Conservation (phyloP, 2,888 invertebrate species). For the Brachycybe producta region DNA sequence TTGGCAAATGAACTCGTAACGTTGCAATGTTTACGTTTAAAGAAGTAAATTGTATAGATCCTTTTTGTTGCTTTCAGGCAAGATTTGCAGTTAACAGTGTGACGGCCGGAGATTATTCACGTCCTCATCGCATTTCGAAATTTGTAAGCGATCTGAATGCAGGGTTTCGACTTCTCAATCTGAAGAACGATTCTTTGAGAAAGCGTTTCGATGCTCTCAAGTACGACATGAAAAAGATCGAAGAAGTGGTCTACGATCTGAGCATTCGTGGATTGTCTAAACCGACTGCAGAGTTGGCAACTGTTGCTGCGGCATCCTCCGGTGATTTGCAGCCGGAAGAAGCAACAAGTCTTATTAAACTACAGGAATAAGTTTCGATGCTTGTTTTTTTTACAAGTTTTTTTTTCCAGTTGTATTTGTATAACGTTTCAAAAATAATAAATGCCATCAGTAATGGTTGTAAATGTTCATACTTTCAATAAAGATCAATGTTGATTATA, state of each 20-base stretch:
- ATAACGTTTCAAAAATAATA: too few species aligned
- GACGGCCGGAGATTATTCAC: slow-evolving; percentile 59
- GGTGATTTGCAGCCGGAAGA: too few species aligned
- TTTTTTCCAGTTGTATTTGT: too few species aligned
- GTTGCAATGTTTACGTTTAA: not conserved
- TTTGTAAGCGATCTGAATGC: slow-evolving; percentile 78
- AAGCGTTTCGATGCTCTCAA: slow-evolving; percentile 38
- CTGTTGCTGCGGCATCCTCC: too few species aligned
- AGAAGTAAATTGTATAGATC: not conserved
- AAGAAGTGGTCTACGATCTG: slow-evolving; percentile 78
- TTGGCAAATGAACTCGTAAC: slow-evolving; percentile 54
- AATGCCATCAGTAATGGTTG: too few species aligned
- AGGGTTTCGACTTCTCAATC: slow-evolving; percentile 73
- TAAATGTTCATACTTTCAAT: too few species aligned
- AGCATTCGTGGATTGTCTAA: slow-evolving; percentile 62
- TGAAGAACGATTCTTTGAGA: slow-evolving; percentile 81
- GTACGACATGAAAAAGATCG: slow-evolving; percentile 87
- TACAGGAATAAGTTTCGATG: too few species aligned
- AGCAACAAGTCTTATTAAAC: too few species aligned
- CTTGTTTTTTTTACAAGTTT: too few species aligned
- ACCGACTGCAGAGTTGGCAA: too few species aligned
- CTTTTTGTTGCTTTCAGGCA: slow-evolving; percentile 28
- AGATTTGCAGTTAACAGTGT: slow-evolving; percentile 36
- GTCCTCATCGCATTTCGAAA: slow-evolving; percentile 65
- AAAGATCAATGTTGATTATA: too few species aligned